These are phyloP conservation scores for Caprella mutica DNA, from an alignment of 2,888 invertebrate species.

Conservation along the genomic window DNA sequence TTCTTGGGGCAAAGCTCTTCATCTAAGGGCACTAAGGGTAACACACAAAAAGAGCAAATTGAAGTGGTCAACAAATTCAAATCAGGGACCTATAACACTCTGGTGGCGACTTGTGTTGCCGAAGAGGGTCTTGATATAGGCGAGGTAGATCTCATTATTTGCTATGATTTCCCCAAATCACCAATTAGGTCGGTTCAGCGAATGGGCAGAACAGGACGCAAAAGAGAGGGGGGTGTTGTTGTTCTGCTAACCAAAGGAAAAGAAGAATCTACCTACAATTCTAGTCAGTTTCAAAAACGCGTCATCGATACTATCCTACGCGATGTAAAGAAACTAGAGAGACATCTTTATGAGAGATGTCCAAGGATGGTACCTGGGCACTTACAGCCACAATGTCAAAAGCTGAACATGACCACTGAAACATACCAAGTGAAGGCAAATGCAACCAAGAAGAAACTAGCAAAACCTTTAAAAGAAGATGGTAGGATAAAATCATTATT, in stretches of 20 bases:
- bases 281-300: too few relatives aligned
- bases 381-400: not conserved
- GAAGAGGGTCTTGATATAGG: slow-evolving; percentile 93
- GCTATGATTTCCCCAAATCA: slow-evolving; percentile 80
- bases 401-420: not conserved
- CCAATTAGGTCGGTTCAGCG: slow-evolving; percentile 64
- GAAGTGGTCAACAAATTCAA: slow-evolving; percentile 63
- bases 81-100: slow-evolving; percentile 60
- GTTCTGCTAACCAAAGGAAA: slow-evolving; percentile 70
- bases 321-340: too few relatives aligned
- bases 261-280: too few relatives aligned
- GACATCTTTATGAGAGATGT: too few relatives aligned
- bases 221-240: slow-evolving; percentile 69
- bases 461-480: too few relatives aligned
- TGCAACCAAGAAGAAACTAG: too few relatives aligned
- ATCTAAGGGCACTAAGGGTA: slow-evolving; percentile 55
- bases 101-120: slow-evolving; percentile 80
- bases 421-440: slow-evolving; percentile 8
- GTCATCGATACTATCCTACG: too few relatives aligned
- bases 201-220: slow-evolving; percentile 80
- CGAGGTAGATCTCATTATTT: slow-evolving; percentile 82
- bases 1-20: slow-evolving; percentile 74
- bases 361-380: too few relatives aligned
- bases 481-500: too few relatives aligned
- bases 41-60: slow-evolving; percentile 74